Base-by-base conservation (phyloP, 2,113 vertebrate genomes). In the Pongo pygmaeus region DNA sequence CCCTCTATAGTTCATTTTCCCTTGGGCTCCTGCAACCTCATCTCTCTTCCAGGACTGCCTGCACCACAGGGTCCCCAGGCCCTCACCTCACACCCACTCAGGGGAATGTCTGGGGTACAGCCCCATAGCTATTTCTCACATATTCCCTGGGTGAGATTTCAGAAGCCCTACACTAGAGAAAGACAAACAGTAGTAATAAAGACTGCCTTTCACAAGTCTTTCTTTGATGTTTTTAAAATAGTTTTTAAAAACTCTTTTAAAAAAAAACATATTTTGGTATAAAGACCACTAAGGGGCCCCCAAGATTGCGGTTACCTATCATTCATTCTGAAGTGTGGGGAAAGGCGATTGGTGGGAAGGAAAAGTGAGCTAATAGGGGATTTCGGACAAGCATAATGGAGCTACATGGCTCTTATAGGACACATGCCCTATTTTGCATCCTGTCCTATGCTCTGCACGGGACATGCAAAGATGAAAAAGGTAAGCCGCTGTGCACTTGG, bases 1-100 rank as follows among this genome's bases (percentile, higher is more conserved):
- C 55, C 84, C 55, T 98, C 91, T 94, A 94, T 88, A 94, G 98
- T 91, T 97, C 94, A 69, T 97, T 96, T 98, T 97, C 96, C 83
- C 52, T 38, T 91, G 89, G 59, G 70, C 40, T 96, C 69, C 69
- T 50, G 22, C 10, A 70, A 7, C 12, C 27, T 86, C 55, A 25
- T 35, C 0, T 64, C 50, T 85, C 59, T 22, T 52, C 6, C 0
- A 84, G 23, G 32, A 18, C 25, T 0, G 3, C 7, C 30, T 8
- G 4, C 6, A 38, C 48, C 88, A 6, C 9, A 16, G 22, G 20
- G 18, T 12, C 46, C 8, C 9, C 59, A 12, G 16, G 43, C n/a
- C 25, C 13, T 48, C 57, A 14, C 23, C 17, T 87, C 22, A 13
- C 9, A 18, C 8, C 40, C 48, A 17, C n/a, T 81, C 8, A 32